Conservation (phyloP, 2,797 vertebrate genomes). For the Tarsius wallacei region DNA sequence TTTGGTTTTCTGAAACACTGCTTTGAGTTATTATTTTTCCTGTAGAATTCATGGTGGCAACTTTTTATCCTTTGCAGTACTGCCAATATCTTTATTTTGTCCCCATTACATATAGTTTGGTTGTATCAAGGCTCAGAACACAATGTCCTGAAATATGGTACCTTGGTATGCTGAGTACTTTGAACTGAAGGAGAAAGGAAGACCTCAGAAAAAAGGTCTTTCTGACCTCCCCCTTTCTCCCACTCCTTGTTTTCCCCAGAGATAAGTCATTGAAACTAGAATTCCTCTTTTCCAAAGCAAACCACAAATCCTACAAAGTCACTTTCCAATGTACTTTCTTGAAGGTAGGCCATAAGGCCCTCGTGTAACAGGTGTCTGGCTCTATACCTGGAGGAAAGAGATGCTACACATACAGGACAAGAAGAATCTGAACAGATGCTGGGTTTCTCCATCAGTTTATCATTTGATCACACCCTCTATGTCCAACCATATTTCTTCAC, state of each 20-base stretch:
- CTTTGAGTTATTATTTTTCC: conserved; percentile 57
- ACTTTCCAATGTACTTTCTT: not conserved
- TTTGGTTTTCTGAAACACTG: not conserved
- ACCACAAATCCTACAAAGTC: not conserved
- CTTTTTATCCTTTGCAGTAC: not conserved
- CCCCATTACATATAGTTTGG: not conserved
- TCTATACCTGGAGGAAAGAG: not conserved
- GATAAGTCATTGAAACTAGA: not conserved
- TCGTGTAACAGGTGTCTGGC: not conserved
- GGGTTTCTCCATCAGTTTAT: not conserved
- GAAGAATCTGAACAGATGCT: not conserved
- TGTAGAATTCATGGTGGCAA: conserved; percentile 2
- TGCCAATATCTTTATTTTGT: conserved; percentile 57
- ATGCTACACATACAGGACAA: not conserved
- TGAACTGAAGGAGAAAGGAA: not conserved
- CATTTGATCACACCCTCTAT: not conserved
- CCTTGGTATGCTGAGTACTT: not conserved
- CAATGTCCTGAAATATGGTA: not conserved
- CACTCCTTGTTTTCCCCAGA: not conserved
- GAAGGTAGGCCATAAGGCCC: not conserved
- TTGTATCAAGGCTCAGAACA: not conserved
- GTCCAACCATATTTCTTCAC: not conserved
- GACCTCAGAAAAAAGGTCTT: not conserved
- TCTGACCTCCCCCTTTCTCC: not conserved
- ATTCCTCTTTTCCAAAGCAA: not conserved